Base-by-base conservation (phyloP, 2,888 invertebrate genomes). In the Dasypogon diadema region DNA sequence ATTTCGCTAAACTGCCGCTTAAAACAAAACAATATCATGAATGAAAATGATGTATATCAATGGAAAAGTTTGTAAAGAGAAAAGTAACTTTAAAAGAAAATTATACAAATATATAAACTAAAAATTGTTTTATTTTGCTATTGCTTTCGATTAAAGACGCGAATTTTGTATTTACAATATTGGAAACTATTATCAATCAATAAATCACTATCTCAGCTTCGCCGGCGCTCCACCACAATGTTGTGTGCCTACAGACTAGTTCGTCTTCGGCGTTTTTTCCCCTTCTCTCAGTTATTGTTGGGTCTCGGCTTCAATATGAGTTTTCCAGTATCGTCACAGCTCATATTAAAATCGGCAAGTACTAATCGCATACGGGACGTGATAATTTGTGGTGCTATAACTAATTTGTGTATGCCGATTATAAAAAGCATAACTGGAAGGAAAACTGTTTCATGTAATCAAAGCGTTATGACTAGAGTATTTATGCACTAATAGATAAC, bases 291-390 rank as follows among this genome's bases (percentile, higher is more conserved):
- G 74, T 73, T 73, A 78, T 84, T 86, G 76, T 85, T 89, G 51
- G 95, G 96, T 76, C 96, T 87, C 1, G 97, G 98, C 85, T 96
- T 96, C 37, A 98, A 88, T 82, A 98, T 98, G 63, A 98, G 89
- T 87, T 97, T 97, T 76, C 98, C 98, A 30, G 96, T 96, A 84
- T 98, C 97, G 84, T 98, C 98, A 86, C 98, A 98, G 22, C 97
- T 97, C 97, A 98, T 98, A 86, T 98, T 98, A 86, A 97, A 98
- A 87, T 98, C 98, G 54, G 93, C 92, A 73, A 98, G 89, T 1
- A 98, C 97, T 68, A 91, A 92, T 76, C 98, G 89, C 55, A 97
- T 96, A 79, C 98, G 89, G 0, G 96, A 93, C 0, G 97, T 97
- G 81, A 98, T 96, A 79, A 98, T 98, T 80, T 96, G 96, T 0